These are phyloP conservation scores for Aspidiotus rigidus DNA, from an alignment of 2,888 invertebrate species.

Conservation along the genomic window DNA sequence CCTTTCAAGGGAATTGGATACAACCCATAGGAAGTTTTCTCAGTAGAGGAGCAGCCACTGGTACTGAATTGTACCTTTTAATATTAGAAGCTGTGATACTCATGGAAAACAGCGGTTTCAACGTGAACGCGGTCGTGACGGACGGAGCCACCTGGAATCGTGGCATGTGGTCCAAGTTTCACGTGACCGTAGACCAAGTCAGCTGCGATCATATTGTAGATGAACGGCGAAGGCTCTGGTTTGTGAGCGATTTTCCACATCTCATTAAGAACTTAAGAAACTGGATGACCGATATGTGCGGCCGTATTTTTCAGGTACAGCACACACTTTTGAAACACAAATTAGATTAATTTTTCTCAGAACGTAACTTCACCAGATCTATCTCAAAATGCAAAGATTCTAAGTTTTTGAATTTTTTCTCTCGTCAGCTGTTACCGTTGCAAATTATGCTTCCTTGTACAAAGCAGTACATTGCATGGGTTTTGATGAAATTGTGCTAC, in stretches of 20 bases:
- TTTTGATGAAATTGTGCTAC: too few relatives aligned
- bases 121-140: conserved; percentile 5
- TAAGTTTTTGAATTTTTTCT: too few relatives aligned
- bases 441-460: too few relatives aligned
- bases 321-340: not conserved
- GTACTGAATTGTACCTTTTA: conserved; percentile 7
- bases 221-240: conserved; percentile 3
- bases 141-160: conserved; percentile 38
- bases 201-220: conserved; percentile 4
- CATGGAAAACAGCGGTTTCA: conserved; percentile 12
- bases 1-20: conserved; percentile 14
- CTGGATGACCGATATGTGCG: conserved; percentile 5
- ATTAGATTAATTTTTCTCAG: too few relatives aligned
- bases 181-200: conserved; percentile 24
- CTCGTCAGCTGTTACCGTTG: too few relatives aligned
- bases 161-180: conserved; percentile 38
- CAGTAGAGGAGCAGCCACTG: conserved; percentile 21
- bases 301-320: not conserved
- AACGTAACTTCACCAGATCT: too few relatives aligned
- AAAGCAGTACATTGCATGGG: too few relatives aligned
- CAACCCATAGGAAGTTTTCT: conserved; percentile 16
- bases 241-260: conserved; percentile 20
- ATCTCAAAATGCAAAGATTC: too few relatives aligned
- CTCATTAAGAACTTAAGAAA: conserved; percentile 28
- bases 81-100: conserved; percentile 10